Evolutionary conservation across 2,113 vertebrate genomes (phyloP).

Genomic region (Abramis brama): DNA sequence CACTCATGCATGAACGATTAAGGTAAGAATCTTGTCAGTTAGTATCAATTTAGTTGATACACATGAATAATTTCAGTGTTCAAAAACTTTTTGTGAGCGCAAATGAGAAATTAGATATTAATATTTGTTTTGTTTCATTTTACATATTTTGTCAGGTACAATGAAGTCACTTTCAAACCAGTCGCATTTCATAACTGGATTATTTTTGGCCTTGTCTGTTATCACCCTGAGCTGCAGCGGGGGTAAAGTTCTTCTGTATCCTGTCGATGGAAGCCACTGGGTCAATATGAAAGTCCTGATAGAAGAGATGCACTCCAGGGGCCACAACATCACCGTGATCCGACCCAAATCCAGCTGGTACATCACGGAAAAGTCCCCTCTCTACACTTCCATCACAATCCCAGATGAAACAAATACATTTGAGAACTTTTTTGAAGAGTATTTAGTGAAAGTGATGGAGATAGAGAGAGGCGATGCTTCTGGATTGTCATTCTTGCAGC

Average conservation of each 20-base stretch:
- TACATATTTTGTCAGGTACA: slow-evolving; percentile 10
- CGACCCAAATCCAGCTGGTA: slow-evolving; percentile 67
- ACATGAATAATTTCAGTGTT: not conserved
- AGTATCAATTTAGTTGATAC: slow-evolving; percentile 1
- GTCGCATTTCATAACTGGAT: not conserved
- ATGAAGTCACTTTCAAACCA: slow-evolving; percentile 3
- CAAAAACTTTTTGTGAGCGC: not conserved
- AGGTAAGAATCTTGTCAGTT: not conserved
- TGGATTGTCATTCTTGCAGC: slow-evolving; percentile 58
- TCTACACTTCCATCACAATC: slow-evolving; percentile 59
- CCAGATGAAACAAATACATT: not conserved
- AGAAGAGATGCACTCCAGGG: slow-evolving; percentile 70
- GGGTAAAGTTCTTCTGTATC: slow-evolving; percentile 72
- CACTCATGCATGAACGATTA: not conserved
- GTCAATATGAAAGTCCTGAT: slow-evolving; percentile 75
- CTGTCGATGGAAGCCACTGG: slow-evolving; percentile 76
- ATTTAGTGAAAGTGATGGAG: slow-evolving; percentile 51
- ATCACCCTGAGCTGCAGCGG: slow-evolving; percentile 57
- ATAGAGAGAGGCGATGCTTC: slow-evolving; percentile 49
- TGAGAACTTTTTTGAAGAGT: slow-evolving; percentile 63
- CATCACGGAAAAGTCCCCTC: slow-evolving; percentile 67
- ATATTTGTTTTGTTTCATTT: not conserved
- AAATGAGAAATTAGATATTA: not conserved
- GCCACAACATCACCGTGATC: slow-evolving; percentile 77
- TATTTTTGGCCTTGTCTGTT: slow-evolving; percentile 45